Conservation (phyloP, 37 sponge, comb jelly and placozoan species). For the Halisarca cf. caerulea region DNA sequence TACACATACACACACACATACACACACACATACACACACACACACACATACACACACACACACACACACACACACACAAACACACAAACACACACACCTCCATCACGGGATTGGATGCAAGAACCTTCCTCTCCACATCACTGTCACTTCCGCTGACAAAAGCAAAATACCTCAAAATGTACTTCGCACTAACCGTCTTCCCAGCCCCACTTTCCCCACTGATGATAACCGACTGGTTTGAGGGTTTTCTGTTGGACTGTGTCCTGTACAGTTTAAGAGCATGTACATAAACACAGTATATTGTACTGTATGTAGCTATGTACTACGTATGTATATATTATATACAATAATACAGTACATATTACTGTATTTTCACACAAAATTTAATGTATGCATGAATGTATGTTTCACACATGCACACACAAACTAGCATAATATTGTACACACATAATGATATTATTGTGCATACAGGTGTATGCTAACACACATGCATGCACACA, state of each 20-base stretch:
- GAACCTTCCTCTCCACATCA: conserved; percentile 81
- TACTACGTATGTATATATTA: not conserved
- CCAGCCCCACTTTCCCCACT: conserved; percentile 96
- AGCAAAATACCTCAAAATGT: conserved; percentile 88
- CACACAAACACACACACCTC: conserved; percentile 61
- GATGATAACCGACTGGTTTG: conserved; percentile 86
- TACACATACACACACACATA: not conserved
- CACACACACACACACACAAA: not conserved
- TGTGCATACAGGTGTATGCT: no score
- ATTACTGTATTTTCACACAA: no score
- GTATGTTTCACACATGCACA: not conserved
- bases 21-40: not conserved
- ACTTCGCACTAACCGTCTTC: conserved; percentile 93
- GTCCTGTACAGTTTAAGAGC: no score
- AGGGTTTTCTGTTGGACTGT: conserved; percentile 58
- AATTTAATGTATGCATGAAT: not conserved
- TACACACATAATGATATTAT: not conserved
- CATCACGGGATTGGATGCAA: conserved; percentile 93
- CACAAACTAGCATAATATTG: not conserved
- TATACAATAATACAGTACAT: not conserved
- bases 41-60: not conserved
- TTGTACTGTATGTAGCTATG: not conserved
- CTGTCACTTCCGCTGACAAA: conserved; percentile 78
- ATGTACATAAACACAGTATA: not conserved
- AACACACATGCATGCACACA: not conserved